Evolutionary conservation across 2,797 vertebrate species (phyloP).

Genomic region (Chaenodraco wilsoni): DNA sequence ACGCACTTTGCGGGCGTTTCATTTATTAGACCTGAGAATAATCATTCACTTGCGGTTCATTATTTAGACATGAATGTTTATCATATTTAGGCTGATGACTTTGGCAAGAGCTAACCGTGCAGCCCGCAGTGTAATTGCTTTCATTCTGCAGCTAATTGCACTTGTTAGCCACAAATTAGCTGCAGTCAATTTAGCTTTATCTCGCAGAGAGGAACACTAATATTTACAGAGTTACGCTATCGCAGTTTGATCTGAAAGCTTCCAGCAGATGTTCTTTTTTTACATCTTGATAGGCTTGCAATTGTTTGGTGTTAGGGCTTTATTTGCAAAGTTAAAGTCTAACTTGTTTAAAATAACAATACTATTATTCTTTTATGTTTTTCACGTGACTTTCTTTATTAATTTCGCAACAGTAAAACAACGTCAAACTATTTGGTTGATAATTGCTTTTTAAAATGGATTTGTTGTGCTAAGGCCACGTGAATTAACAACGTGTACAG

Average conservation of each 20-base stretch:
- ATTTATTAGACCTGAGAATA: conserved; percentile 29
- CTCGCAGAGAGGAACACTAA: conserved; percentile 55
- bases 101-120: conserved; percentile 59
- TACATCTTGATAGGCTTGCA: not conserved
- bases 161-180: conserved; percentile 63
- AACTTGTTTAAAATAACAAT: not conserved
- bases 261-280: not conserved
- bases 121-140: conserved; percentile 48
- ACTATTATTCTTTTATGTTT: not conserved
- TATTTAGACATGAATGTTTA: conserved; percentile 62
- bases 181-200: conserved; percentile 60
- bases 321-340: not conserved
- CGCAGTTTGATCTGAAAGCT: conserved; percentile 42
- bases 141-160: conserved; percentile 61
- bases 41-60: conserved; percentile 57
- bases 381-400: conserved; percentile 1
- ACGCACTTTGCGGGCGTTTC: conserved; percentile 17
- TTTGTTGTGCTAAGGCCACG: not conserved
- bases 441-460: fast-evolving
- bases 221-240: conserved; percentile 59
- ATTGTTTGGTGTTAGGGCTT: conserved; percentile 16
- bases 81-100: conserved; percentile 66
- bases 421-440: not conserved
- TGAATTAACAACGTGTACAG: not conserved
- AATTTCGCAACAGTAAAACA: not conserved